Percentiles rank a stretch among this genome's conserved stretches.
phyloP scores from a whole-genome alignment of 2,113 vertebrate genomes.

The Patagioenas fasciata region DNA sequence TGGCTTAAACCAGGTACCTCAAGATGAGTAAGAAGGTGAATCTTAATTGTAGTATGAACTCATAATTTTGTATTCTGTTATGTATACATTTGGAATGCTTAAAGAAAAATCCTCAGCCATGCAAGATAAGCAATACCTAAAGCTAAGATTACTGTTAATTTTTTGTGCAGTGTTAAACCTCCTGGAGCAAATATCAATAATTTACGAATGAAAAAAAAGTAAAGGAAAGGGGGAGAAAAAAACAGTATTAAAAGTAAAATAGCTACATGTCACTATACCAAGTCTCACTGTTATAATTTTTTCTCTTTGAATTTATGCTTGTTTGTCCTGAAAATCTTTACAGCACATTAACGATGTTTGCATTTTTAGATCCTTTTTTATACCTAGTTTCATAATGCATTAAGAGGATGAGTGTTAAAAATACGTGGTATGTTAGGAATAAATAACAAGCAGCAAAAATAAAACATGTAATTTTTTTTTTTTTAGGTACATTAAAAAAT shows the following conservation, averaged over 20 bases:
- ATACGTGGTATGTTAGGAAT: not conserved
- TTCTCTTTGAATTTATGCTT: not conserved
- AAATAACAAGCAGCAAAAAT: not conserved
- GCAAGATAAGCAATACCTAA: not conserved
- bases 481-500: not conserved
- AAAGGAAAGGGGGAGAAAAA: not conserved
- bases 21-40: not conserved
- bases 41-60: not conserved
- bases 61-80: not conserved
- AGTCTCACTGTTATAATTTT: not conserved
- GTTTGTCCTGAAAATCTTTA: not conserved
- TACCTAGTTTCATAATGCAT: not conserved
- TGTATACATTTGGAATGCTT: not conserved
- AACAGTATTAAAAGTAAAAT: not conserved
- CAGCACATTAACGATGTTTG: not conserved
- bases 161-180: not conserved
- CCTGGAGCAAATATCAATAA: not conserved
- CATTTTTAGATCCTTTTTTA: not conserved
- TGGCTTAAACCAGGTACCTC: not conserved
- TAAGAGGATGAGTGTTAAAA: not conserved
- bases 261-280: not conserved
- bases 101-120: not conserved
- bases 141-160: not conserved
- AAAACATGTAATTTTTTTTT: not conserved
- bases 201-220: not conserved